Percentiles rank a stretch among this genome's conserved stretches.
Conservation (phyloP, 1,140 invertebrate species). For the Drosophila tani region DNA sequence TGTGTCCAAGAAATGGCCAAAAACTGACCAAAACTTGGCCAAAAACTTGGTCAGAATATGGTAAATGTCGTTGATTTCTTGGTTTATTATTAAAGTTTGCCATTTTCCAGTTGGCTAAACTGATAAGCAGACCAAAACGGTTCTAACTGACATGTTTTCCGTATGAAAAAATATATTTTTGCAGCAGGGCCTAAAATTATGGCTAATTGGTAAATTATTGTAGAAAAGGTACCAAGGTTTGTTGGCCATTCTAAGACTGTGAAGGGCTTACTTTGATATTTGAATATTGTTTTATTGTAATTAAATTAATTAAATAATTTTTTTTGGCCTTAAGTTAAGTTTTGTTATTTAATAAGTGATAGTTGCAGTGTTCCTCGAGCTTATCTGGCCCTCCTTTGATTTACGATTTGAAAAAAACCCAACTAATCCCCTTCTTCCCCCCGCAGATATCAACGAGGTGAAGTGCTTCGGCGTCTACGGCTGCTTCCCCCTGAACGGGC, state of each 20-base stretch:
- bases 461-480: constrained; percentile 92
- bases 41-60: not conserved
- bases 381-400: not conserved
- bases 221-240: not conserved
- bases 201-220: not conserved
- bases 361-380: not conserved
- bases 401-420: not conserved
- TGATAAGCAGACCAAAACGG: constrained; percentile 21
- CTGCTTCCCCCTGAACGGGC: constrained; percentile 92
- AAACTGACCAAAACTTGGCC: not conserved
- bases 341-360: too few relatives aligned
- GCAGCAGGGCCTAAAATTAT: not conserved
- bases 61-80: not conserved
- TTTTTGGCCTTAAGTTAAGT: too few relatives aligned
- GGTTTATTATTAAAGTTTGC: not conserved
- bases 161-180: too few relatives aligned
- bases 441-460: constrained; percentile 84
- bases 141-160: constrained; percentile 11
- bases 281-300: too few relatives aligned
- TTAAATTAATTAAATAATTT: too few relatives aligned
- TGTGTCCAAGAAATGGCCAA: not conserved
- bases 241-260: too few relatives aligned
- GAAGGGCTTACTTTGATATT: too few relatives aligned
- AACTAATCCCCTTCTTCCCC: not conserved
- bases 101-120: constrained; percentile 4